These are phyloP conservation scores for Dasypolia templi DNA, from an alignment of 2,888 invertebrate genomes.

Conservation along the genomic window DNA sequence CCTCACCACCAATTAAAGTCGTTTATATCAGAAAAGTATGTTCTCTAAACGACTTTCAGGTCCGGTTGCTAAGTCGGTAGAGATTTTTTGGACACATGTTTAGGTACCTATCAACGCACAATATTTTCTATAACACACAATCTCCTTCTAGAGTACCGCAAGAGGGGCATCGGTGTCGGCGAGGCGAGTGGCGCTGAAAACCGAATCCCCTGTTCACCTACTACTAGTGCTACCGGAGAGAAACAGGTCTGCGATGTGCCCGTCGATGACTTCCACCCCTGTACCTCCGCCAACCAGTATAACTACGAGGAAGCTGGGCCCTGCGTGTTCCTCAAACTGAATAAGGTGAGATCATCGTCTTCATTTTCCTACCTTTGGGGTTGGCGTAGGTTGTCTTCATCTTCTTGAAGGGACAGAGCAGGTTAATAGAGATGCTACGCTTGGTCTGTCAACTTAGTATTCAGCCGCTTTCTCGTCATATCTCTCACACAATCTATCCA, in stretches of 20 bases:
- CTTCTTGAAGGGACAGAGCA: too few species aligned
- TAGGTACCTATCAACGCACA: not conserved
- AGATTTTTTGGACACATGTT: not conserved
- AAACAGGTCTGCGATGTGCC: constrained; percentile 96
- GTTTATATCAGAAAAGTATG: too few species aligned
- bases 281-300: constrained; percentile 94
- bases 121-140: not conserved
- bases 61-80: not conserved
- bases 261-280: constrained; percentile 93
- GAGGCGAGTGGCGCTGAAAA: constrained; percentile 89
- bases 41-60: not conserved
- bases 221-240: constrained; percentile 90
- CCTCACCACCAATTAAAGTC: too few species aligned
- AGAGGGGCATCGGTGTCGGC: constrained; percentile 86
- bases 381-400: too few species aligned
- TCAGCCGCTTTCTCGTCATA: not conserved
- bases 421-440: too few species aligned
- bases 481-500: not conserved
- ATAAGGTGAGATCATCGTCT: constrained; percentile 92
- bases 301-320: constrained; percentile 97
- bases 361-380: not conserved
- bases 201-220: constrained; percentile 92
- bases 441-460: too few species aligned
- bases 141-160: constrained; percentile 83
- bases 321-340: constrained; percentile 98